Percentiles rank a stretch among this genome's conserved stretches.
These are phyloP conservation scores for Sphaerophoria taeniata DNA, from an alignment of 2,888 invertebrate genomes.

Conservation along the genomic window DNA sequence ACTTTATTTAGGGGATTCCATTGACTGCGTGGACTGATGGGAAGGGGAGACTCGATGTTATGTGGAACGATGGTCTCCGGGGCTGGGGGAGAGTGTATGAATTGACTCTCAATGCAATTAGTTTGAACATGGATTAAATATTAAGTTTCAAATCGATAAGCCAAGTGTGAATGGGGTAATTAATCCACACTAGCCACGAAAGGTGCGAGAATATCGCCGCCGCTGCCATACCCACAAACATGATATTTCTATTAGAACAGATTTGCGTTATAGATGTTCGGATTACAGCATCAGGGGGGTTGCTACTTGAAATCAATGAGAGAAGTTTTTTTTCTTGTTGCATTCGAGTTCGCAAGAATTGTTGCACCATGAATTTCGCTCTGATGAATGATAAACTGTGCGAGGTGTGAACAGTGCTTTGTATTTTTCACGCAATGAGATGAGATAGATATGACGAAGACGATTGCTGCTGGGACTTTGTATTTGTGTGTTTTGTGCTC, in stretches of 20 bases:
- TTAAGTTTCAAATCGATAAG: constrained; percentile 61
- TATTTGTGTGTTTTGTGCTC: constrained; percentile 13
- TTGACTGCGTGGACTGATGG: background rate
- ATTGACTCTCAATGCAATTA: constrained; percentile 62
- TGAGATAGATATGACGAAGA: background rate
- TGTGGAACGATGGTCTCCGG: background rate
- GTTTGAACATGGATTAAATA: constrained; percentile 55
- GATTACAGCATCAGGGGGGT: background rate
- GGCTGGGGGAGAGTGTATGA: background rate
- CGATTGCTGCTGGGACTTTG: background rate
- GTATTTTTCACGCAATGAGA: constrained; percentile 19
- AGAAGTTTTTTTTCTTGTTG: constrained; percentile 26
- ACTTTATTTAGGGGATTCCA: constrained; percentile 26
- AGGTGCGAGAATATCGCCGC: constrained; percentile 28
- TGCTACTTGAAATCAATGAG: constrained; percentile 3
- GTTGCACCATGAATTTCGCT: background rate
- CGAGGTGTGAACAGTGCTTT: constrained; percentile 15
- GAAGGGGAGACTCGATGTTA: background rate
- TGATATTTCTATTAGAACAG: constrained; percentile 64
- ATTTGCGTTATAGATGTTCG: background rate
- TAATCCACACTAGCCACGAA: constrained; percentile 41
- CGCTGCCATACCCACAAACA: background rate
- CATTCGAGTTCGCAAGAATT: constrained; percentile 1
- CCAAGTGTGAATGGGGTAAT: constrained; percentile 65
- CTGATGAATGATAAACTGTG: background rate